Evolutionary conservation across 2,888 invertebrate species (phyloP), one percentile per base, ranked within the genome.

Genomic region (Gerris lacustris): DNA sequence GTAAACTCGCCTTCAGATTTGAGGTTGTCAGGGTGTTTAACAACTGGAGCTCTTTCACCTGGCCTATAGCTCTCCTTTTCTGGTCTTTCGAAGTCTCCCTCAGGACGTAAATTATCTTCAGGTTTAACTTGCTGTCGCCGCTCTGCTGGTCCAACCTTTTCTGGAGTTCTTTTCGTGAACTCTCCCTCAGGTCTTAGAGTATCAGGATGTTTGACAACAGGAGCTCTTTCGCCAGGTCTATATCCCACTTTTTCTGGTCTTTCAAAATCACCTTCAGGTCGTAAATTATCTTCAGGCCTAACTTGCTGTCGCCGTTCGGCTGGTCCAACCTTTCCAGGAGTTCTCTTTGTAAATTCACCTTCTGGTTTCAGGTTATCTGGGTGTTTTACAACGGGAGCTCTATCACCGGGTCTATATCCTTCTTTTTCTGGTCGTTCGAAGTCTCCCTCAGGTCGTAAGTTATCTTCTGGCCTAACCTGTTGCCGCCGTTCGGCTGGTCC

Each of bases 271-370:
- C 82, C 82, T 77, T 81, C 81, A 6, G 80, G 79, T 64, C 75
- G 75, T 6, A 81, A 74, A 72, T 80, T 76, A 75, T 82, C 82
- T 44, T 77, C 71, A 0, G 84, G 85, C 74, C 81, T 83, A 47
- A 81, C 81, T 44, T 79, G 81, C 62, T 76, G 77, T 6, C 80
- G 81, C 6, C 83, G 79, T 77, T 88, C 88, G 6, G 86, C 86
- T 70, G 81, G 81, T 43, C 83, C 82, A 5, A 83, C 82, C 43
- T 82, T 82, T 69, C 64, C 77, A 15, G 73, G 72, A 72, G 74
- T 70, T 69, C 76, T 77, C 66, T 76, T 77, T 72, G 83, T 80
- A 76, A 85, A 84, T 55, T 84, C 83, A 7, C 83, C 83, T 76
- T 83, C 83, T 5, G 82, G 82, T 73, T 73, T 77, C 2, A 82